A percentile compares a stretch with the other conserved stretches of the same genome.
Conservation (phyloP, 2,888 invertebrate genomes). For the Dichetophora obliterata region DNA sequence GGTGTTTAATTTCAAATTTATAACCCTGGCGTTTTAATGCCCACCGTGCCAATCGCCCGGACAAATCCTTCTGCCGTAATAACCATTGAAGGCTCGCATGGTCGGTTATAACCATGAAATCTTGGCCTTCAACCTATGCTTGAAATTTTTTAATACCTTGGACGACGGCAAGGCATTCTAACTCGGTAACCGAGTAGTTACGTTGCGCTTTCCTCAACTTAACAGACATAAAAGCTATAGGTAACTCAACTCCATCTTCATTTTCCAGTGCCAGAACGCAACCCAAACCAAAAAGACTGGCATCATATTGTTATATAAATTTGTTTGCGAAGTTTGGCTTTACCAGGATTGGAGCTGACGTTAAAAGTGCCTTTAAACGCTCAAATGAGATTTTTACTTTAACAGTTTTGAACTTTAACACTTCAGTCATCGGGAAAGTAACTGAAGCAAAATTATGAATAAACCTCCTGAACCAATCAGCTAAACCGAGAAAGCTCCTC, state of each 20-base stretch:
- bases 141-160: neutral
- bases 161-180: conserved; percentile 35
- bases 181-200: conserved; percentile 38
- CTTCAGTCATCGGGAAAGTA: neutral
- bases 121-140: neutral
- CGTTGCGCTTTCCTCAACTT: conserved; percentile 40
- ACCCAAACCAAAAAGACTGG: conserved; percentile 28
- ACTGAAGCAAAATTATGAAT: neutral
- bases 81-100: conserved; percentile 18
- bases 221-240: conserved; percentile 29
- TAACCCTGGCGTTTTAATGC: neutral
- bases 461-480: neutral
- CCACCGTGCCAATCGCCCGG: conserved; percentile 5
- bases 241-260: conserved; percentile 26
- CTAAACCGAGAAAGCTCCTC: no score
- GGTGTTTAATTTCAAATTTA: neutral
- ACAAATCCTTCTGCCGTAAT: neutral
- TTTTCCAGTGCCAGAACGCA: conserved; percentile 38
- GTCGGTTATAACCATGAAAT: conserved; percentile 12
- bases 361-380: conserved; percentile 31
- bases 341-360: neutral
- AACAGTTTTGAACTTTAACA: neutral
- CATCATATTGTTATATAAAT: conserved; percentile 35
- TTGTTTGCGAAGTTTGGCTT: conserved; percentile 27
- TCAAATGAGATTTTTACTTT: conserved; percentile 21